These are phyloP conservation scores for Nomia melanderi DNA, from an alignment of 1,140 invertebrate species.

Conservation along the genomic window DNA sequence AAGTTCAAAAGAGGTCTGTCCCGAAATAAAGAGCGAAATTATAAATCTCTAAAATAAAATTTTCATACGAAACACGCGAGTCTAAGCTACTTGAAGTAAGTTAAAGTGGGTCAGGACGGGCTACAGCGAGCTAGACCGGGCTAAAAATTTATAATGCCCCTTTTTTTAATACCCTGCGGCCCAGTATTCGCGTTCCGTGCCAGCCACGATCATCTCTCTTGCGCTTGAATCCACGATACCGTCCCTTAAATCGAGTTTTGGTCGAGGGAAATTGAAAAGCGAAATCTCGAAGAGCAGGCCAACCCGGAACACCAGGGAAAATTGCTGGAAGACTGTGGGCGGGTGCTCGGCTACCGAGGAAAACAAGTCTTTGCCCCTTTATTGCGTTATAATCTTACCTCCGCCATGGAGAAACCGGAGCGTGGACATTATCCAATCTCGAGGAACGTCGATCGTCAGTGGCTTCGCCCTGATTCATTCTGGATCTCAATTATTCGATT, in stretches of 20 bases:
- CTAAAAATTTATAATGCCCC: background rate
- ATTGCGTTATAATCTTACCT: slow-evolving; percentile 47
- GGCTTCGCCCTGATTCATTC: background rate
- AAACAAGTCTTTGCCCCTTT: slow-evolving; percentile 31
- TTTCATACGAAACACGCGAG: too few species aligned
- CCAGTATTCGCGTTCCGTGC: background rate
- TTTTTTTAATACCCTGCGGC: too few species aligned
- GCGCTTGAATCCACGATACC: slow-evolving; percentile 1
- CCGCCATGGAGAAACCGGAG: background rate
- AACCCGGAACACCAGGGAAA: slow-evolving; percentile 27
- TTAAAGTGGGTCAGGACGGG: too few species aligned
- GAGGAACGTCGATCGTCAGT: background rate
- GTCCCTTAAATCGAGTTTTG: slow-evolving; percentile 42
- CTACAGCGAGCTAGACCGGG: too few species aligned
- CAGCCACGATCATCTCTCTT: background rate
- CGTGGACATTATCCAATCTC: slow-evolving; percentile 38
- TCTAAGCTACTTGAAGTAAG: too few species aligned
- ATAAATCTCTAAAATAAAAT: too few species aligned
- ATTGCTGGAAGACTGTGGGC: slow-evolving; percentile 32
- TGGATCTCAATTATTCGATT: background rate
- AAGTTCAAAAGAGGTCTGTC: too few species aligned
- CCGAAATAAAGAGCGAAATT: too few species aligned
- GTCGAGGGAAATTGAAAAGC: slow-evolving; percentile 44
- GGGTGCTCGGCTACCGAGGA: background rate
- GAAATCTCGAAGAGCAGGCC: slow-evolving; percentile 32